Evolutionary conservation across 2,888 invertebrate genomes (phyloP).

Genomic region (Phymatocera aterrima): DNA sequence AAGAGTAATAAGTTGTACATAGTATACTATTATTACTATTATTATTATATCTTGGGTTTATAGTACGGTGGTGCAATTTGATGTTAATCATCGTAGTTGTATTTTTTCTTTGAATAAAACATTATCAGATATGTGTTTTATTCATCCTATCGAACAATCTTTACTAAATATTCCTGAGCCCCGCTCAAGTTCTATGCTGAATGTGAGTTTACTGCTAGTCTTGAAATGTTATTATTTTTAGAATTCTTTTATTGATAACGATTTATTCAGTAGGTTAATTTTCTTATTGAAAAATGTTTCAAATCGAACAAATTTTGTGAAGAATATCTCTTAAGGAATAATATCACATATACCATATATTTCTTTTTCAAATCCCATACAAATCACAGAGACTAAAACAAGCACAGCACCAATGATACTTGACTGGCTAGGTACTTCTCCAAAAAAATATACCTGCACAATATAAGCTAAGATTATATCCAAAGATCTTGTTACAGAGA

Average conservation of each 20-base stretch:
- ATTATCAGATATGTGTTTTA: constrained; percentile 62
- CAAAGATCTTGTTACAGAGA: constrained; percentile 74
- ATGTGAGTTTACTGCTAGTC: neutral
- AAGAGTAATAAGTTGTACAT: constrained; percentile 65
- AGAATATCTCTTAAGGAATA: no score
- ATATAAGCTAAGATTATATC: constrained; percentile 75
- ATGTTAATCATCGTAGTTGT: constrained; percentile 70
- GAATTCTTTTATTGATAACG: neutral
- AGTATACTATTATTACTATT: constrained; percentile 62
- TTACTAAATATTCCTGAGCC: constrained; percentile 15
- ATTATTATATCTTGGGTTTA: constrained; percentile 56
- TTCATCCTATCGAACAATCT: neutral
- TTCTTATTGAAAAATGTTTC: no score
- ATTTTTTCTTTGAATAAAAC: constrained; percentile 70
- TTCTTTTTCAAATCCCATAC: constrained; percentile 74
- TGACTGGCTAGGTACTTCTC: constrained; percentile 72
- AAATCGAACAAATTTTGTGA: no score
- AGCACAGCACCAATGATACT: constrained; percentile 72
- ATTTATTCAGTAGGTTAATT: no score
- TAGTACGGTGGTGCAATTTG: constrained; percentile 68
- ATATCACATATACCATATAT: constrained; percentile 71
- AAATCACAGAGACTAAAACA: constrained; percentile 72
- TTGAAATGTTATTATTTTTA: neutral
- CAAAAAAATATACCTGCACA: constrained; percentile 73
- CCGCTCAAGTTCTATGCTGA: constrained; percentile 5